Evolutionary conservation across 2,797 vertebrate genomes (phyloP), one percentile per base, ranked within the genome.

Genomic region (Dendrocincla fuliginosa): DNA sequence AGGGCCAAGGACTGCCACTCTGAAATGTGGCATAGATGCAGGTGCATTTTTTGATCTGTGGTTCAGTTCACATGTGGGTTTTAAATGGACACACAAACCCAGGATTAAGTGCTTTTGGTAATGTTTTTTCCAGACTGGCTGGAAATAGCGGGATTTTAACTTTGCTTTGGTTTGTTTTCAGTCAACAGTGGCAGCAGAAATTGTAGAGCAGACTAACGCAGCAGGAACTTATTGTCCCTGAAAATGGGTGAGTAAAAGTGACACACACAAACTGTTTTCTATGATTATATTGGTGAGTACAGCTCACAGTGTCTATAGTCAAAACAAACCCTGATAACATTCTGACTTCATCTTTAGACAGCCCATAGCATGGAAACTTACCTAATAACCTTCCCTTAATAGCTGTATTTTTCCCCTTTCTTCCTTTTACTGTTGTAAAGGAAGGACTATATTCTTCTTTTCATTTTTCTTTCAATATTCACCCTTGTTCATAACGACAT

Each of bases 311-410:
- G 53, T 77, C 65, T 96, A 20, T 44, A 80, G 76, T 78, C 50
- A 94, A 91, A 96, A 87, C 76, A 97, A 92, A 85, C 64, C 16
- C 65, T 84, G 52, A 83, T 91, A 89, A 84, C 50, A 41, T 14
- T 47, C 65, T 86, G 74, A 65, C 64, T 94, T 90, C 71, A 63
- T 52, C 23, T 87, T 71, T 44, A 87, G 61, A 35, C 30, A 53
- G 46, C 20, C 52, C 23, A 7, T 20, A 71, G 28, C n/a, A 81
- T 49, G 30, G 55, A 78, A 95, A 84, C 46, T 85, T 87, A 55
- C 50, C 12, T 73, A 73, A 80, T 28, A 94, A 81, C 32, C 32
- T 52, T 49, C 37, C 11, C 17, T 59, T 46, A 44, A 55, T 6
- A 63, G 27, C 6, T 63, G 2, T 55, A 5, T 55, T 76, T 44